phyloP scores from a whole-genome alignment of 2,113 vertebrate species.

The Pterocles orientalis region DNA sequence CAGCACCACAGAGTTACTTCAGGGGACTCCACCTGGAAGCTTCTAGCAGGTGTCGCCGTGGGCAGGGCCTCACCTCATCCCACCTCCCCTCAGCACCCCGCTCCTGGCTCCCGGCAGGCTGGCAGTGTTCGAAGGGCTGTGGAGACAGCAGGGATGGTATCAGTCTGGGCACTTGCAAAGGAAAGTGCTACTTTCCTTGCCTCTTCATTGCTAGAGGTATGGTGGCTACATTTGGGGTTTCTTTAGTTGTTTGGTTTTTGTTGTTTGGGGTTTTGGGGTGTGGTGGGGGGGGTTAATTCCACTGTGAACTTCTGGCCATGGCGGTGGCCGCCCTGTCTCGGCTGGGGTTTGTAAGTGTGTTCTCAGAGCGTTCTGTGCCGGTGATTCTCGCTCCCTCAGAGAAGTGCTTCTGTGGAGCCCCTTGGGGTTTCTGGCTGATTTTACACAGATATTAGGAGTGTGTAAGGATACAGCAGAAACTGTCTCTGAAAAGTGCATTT shows the following conservation, averaged over 20 bases:
- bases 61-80: too few relatives aligned
- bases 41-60: rapidly evolving
- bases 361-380: rapidly evolving
- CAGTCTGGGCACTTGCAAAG: rapidly evolving
- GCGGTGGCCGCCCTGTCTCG: rapidly evolving
- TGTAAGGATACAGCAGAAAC: too few relatives aligned
- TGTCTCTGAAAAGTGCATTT: too few relatives aligned
- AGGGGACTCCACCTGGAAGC: rapidly evolving
- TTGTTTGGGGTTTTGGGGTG: background rate
- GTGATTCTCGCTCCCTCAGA: rapidly evolving
- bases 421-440: too few relatives aligned
- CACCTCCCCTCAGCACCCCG: too few relatives aligned
- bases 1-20: rapidly evolving
- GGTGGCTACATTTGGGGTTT: rapidly evolving
- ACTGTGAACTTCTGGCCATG: rapidly evolving
- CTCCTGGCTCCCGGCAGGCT: too few relatives aligned
- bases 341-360: rapidly evolving
- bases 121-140: rapidly evolving
- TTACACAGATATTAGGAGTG: too few relatives aligned
- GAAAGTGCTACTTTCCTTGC: rapidly evolving
- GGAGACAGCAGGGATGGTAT: rapidly evolving
- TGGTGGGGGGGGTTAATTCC: rapidly evolving
- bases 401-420: rapidly evolving
- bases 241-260: too few relatives aligned
- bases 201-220: rapidly evolving